A percentile compares a stretch with the other conserved stretches of the same genome.
phyloP scores from a whole-genome alignment of 2,113 vertebrate genomes.

The Cnemophilus loriae region DNA sequence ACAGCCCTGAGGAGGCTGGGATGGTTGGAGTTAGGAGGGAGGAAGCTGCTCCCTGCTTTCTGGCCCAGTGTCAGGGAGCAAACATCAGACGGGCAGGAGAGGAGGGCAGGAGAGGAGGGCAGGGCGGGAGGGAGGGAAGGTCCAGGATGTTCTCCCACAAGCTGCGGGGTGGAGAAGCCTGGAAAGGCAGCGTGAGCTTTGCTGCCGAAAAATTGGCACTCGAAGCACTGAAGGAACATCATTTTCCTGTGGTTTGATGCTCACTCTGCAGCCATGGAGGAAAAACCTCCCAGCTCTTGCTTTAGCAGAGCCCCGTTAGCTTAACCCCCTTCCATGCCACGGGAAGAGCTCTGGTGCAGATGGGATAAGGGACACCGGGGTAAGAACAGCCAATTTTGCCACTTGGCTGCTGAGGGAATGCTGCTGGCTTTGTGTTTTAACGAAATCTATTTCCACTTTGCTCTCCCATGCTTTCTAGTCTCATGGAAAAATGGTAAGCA shows the following conservation, averaged over 20 bases:
- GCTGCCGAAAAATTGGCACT: background rate
- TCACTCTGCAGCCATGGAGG: background rate
- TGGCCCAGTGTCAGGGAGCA: background rate
- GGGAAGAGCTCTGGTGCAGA: background rate
- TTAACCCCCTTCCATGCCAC: fast-evolving
- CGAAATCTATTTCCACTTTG: constrained; percentile 47
- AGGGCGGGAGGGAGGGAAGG: background rate
- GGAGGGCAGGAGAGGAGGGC: background rate
- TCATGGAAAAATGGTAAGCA: constrained; percentile 98
- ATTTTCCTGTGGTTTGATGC: background rate
- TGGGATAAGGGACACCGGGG: background rate
- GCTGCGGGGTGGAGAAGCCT: background rate
- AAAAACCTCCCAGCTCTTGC: background rate
- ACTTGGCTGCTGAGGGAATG: background rate
- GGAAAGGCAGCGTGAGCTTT: background rate
- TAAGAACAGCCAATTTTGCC: background rate
- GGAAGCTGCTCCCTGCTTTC: constrained; percentile 9
- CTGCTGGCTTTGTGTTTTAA: background rate
- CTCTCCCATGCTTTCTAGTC: constrained; percentile 87
- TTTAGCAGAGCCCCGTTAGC: background rate
- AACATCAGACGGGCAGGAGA: background rate
- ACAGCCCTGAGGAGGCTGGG: background rate
- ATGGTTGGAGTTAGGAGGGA: background rate
- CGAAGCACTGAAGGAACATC: fast-evolving
- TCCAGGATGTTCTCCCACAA: background rate